Conservation (phyloP, 2,888 invertebrate species). For the Fragum whitleyi region DNA sequence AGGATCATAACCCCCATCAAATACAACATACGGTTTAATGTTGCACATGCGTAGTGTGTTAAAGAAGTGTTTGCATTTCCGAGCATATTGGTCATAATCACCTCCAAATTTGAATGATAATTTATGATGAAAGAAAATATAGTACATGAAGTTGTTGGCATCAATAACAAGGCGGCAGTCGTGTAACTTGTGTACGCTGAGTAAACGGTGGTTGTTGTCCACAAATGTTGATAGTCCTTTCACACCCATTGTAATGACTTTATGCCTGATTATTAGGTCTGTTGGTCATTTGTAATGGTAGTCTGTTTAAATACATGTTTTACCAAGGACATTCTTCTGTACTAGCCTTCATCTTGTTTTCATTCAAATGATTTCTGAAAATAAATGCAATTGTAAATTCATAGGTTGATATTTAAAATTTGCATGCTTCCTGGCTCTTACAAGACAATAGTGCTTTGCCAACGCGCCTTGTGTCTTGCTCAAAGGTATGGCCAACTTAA, state of each 20-base stretch:
- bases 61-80: conserved; percentile 75
- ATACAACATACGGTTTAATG: conserved; percentile 81
- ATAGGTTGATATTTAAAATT: too few species aligned
- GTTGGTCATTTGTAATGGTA: not conserved
- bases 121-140: conserved; percentile 74
- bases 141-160: conserved; percentile 79
- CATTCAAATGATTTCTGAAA: too few species aligned
- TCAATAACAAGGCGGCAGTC: conserved; percentile 82
- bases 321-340: too few species aligned
- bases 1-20: conserved; percentile 84
- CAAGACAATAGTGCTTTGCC: too few species aligned
- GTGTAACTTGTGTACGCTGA: conserved; percentile 85
- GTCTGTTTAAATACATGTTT: too few species aligned
- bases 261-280: too few species aligned
- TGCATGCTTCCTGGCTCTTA: too few species aligned
- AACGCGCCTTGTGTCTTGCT: too few species aligned
- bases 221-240: conserved; percentile 91
- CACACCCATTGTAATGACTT: conserved; percentile 93
- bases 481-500: too few species aligned
- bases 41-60: conserved; percentile 73
- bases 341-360: too few species aligned
- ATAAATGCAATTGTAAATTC: too few species aligned
- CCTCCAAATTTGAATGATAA: conserved; percentile 82
- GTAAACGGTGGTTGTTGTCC: conserved; percentile 81
- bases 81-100: conserved; percentile 81